A percentile compares a stretch with the other conserved stretches of the same genome.
Conservation (phyloP, 2,888 invertebrate genomes). For the Tinea semifulvella region DNA sequence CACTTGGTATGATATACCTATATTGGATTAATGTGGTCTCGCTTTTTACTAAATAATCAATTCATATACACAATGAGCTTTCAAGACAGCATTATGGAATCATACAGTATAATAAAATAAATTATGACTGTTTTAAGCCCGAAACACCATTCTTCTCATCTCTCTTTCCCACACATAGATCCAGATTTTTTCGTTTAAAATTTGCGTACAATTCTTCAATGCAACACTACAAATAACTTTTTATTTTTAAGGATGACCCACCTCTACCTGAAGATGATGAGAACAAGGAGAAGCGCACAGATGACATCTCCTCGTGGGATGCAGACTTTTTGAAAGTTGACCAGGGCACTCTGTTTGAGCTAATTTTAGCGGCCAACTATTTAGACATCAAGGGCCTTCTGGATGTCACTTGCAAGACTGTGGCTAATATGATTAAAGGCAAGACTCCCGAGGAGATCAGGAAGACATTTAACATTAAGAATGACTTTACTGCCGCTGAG, state of each 20-base stretch:
- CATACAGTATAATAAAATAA: no score
- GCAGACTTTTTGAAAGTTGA: conserved; percentile 98
- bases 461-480: conserved; percentile 96
- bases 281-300: conserved; percentile 97
- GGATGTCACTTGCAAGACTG: conserved; percentile 98
- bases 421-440: conserved; percentile 98
- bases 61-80: no score
- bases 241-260: conserved; percentile 95
- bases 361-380: conserved; percentile 97
- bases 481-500: conserved; percentile 94
- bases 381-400: conserved; percentile 94
- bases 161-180: no score
- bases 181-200: no score
- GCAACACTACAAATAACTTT: no score
- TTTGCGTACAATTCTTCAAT: no score
- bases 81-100: no score
- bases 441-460: conserved; percentile 98
- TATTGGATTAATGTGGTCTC: no score
- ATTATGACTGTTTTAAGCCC: no score
- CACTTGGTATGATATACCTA: no score
- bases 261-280: conserved; percentile 97
- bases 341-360: conserved; percentile 94
- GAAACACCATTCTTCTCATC: no score
- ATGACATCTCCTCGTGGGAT: conserved; percentile 99
- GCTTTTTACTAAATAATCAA: no score